Percentiles rank a stretch among this genome's conserved stretches.
These are phyloP conservation scores for Idaea aversata DNA, from an alignment of 2,888 invertebrate species.

Conservation along the genomic window DNA sequence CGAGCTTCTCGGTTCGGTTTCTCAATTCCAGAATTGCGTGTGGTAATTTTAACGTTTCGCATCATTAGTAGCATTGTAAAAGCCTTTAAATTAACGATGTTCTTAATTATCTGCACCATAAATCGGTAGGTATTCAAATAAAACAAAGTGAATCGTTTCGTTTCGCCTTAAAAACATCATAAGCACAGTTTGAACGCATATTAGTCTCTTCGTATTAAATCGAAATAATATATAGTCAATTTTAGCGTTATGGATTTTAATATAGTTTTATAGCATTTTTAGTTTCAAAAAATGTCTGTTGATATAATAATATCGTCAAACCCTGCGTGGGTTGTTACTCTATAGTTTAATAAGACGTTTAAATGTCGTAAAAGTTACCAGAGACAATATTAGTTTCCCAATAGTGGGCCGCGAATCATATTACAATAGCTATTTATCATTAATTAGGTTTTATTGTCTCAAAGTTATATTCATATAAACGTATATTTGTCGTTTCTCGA, in stretches of 20 bases:
- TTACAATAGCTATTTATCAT: conserved; percentile 19
- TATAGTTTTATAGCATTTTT: conserved; percentile 16
- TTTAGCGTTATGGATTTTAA: conserved; percentile 11
- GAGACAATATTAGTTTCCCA: conserved; percentile 15
- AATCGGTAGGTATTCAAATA: conserved; percentile 17
- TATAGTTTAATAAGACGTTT: conserved; percentile 27
- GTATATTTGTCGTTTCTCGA: neutral
- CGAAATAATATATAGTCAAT: conserved; percentile 16
- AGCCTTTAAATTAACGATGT: conserved; percentile 20
- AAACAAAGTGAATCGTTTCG: conserved; percentile 18
- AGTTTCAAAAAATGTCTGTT: conserved; percentile 7
- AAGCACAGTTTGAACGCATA: conserved; percentile 19
- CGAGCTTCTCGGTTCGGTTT: neutral
- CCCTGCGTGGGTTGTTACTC: conserved; percentile 22
- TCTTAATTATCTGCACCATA: conserved; percentile 20
- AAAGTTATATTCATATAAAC: conserved; percentile 6
- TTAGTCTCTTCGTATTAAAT: conserved; percentile 20
- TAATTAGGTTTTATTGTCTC: conserved; percentile 23
- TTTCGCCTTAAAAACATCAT: conserved; percentile 19
- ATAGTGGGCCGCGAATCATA: conserved; percentile 17
- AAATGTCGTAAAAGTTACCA: conserved; percentile 24
- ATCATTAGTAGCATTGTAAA: conserved; percentile 16
- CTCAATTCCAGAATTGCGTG: conserved; percentile 7
- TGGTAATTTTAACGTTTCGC: conserved; percentile 14
- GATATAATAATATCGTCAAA: conserved; percentile 5